phyloP scores from a whole-genome alignment of 2,888 invertebrate species.

The Drosophila nr. perissopoda region DNA sequence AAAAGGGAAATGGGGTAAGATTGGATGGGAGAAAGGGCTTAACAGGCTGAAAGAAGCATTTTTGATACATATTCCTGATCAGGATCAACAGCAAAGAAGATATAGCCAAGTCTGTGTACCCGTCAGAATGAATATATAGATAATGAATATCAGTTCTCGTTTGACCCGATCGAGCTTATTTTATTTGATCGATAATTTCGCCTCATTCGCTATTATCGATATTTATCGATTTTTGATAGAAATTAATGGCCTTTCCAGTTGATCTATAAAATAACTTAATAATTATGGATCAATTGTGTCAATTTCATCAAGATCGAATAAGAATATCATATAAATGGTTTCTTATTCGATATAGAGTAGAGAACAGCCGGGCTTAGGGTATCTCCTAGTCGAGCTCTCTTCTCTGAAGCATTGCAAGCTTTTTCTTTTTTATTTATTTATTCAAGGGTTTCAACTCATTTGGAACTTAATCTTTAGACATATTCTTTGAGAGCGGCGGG shows the following conservation, averaged over 20 bases:
- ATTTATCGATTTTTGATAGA: neutral
- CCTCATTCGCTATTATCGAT: neutral
- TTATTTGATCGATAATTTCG: neutral
- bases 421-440: neutral
- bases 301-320: neutral
- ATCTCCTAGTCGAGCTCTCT: neutral
- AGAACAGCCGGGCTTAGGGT: neutral
- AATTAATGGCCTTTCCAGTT: neutral
- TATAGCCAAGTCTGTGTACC: neutral
- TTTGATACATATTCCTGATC: neutral
- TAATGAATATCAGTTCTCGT: neutral
- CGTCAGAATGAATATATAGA: neutral
- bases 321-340: neutral
- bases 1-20: neutral
- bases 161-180: neutral
- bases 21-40: neutral
- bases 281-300: neutral
- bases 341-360: neutral
- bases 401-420: neutral
- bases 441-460: neutral
- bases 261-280: neutral
- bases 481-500: neutral
- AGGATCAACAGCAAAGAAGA: neutral
- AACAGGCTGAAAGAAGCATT: no score
- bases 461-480: neutral